Percentiles rank a stretch among this genome's conserved stretches.
phyloP scores from a whole-genome alignment of 2,797 vertebrate genomes.

The Halcyon badia region DNA sequence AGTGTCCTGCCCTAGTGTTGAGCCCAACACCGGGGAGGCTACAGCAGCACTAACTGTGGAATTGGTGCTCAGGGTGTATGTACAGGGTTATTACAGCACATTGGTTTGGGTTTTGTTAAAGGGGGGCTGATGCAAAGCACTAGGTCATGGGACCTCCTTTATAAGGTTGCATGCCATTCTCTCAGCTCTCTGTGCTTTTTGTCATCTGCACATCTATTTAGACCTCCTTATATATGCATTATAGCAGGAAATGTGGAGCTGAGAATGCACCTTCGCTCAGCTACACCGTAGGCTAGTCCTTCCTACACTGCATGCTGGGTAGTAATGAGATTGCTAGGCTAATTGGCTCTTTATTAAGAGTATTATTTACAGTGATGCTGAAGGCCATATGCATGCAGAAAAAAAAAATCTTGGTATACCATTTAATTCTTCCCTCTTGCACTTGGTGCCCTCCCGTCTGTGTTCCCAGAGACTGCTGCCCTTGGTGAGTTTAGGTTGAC shows the following conservation, averaged over 20 bases:
- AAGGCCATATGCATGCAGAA: slow-evolving; percentile 1
- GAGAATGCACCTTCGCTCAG: neutral
- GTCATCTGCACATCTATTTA: neutral
- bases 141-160: neutral
- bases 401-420: neutral
- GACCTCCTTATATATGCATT: neutral
- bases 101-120: neutral
- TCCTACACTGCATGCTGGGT: neutral
- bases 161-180: neutral
- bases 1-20: neutral
- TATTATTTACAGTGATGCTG: slow-evolving; percentile 60
- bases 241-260: neutral
- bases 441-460: accelerated
- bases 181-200: neutral
- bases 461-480: neutral
- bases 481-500: neutral
- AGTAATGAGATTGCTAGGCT: slow-evolving; percentile 37
- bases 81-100: accelerated
- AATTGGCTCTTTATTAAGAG: slow-evolving; percentile 63
- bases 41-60: accelerated
- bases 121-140: neutral
- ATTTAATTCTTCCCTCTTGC: neutral
- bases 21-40: neutral
- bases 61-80: accelerated
- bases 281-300: neutral